Evolutionary conservation across 2,797 vertebrate species (phyloP), one percentile per base, ranked within the genome.

Genomic region (Sebastes diaconus): DNA sequence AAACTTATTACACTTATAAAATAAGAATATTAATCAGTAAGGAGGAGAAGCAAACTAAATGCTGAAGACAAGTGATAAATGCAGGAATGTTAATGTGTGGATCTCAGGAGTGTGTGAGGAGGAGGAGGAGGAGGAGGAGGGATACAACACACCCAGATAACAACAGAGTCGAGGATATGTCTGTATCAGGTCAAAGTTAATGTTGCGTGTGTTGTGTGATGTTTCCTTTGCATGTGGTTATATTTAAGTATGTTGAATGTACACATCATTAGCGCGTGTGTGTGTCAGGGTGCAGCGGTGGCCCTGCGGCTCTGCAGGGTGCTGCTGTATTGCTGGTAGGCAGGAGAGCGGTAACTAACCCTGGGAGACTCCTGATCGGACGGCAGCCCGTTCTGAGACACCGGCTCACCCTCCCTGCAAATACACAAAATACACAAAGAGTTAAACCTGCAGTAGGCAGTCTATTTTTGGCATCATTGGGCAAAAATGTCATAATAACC

Each of bases 321-420:
- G 97, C 95, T 97, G 97, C 96, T 97, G 97, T 98, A 99, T 95
- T 96, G 95, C 97, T 98, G 97, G 97, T 98, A 99, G 95, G 96
- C 97, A 93, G 97, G 96, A 84, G 98, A 98, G 92, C 97, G 97
- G 94, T 98, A 98, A 99, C 98, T 99, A 98, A 99, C 98, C 98
- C 97, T 96, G 96, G 98, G 96, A 85, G 97, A 97, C 91, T 98
- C 98, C 96, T 97, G 97, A 84, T 99, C 98, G 25, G 97, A 96
- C 0, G 96, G 96, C 95, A 98, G 96, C 90, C 97, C 98, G 14
- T 99, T 98, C 84, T 98, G 97, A 91, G 97, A 97, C 93, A 94
- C 92, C 80, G 94, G 96, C 76, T 98, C 97, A 76, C 96, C 97
- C 95, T 97, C 97, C 95, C 97, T 98, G 86, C 30, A 85, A n/a